phyloP scores from a whole-genome alignment of 2,888 invertebrate species.

The Halictus ligatus region DNA sequence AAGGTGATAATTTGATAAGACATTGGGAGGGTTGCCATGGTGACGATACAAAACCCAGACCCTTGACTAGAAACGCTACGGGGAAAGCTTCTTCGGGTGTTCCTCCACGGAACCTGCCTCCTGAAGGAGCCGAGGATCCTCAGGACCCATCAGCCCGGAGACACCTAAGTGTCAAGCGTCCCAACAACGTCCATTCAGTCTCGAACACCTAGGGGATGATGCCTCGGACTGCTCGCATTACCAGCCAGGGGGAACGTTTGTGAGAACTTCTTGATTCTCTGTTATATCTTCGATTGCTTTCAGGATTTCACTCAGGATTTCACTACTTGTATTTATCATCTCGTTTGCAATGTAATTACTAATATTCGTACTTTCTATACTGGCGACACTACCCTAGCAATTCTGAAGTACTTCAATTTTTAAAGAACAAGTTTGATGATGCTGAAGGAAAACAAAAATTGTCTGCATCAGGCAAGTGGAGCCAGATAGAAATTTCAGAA shows the following conservation, averaged over 20 bases:
- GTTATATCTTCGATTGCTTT: background rate
- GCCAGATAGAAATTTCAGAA: too few relatives aligned
- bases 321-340: too few relatives aligned
- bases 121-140: conserved; percentile 50
- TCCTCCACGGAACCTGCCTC: conserved; percentile 66
- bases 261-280: background rate
- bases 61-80: conserved; percentile 65
- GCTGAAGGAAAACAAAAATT: too few relatives aligned
- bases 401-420: too few relatives aligned
- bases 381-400: too few relatives aligned
- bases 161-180: conserved; percentile 80
- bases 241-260: conserved; percentile 24
- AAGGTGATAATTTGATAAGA: conserved; percentile 85
- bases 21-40: conserved; percentile 83
- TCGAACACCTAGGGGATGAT: conserved; percentile 33
- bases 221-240: conserved; percentile 42
- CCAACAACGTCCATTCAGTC: conserved; percentile 58
- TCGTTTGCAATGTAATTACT: too few relatives aligned
- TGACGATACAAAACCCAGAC: conserved; percentile 81
- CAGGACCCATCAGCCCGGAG: conserved; percentile 69
- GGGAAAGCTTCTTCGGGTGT: conserved; percentile 52
- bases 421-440: too few relatives aligned
- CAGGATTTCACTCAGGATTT: too few relatives aligned
- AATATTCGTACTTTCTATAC: too few relatives aligned
- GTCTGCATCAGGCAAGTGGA: too few relatives aligned